Evolutionary conservation across 1,140 invertebrate species (phyloP), one percentile per base, ranked within the genome.

Genomic region (Drosophila rufa): DNA sequence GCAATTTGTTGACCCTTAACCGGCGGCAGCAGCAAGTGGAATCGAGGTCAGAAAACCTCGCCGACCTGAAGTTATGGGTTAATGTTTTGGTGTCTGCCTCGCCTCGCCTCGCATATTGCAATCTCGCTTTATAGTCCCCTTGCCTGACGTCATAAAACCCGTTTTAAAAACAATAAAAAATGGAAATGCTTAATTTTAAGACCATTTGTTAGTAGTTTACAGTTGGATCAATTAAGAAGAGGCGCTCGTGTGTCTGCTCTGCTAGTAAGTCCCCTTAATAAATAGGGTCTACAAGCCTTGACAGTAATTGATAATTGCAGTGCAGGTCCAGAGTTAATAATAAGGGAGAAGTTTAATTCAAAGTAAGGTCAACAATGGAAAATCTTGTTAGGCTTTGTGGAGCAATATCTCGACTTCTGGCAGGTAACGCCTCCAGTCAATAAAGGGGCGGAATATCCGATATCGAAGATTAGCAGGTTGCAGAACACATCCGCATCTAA

Each of bases 141-240:
- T 71, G 45, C 14, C 45, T 51, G 53, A 71, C 53, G 67, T 73
- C 70, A 45, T 73, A 38, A 71, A 71, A 42, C 53, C 43, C n/a
- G 70, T 74, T 73, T 38, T 6, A 47, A 46, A 47, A 38, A 56
- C 25, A 56, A 40, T 56, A n/a, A 25, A 56, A n/a, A 19, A 15
- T 38, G 64, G 15, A 56, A 68, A 40, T 40, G 62, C 40, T 70
- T 70, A 45, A 46, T 56, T 68, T 71, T 25, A 70, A 56, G 68
- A 70, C 38, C 22, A 71, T 57, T 71, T 70, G 42, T 68, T 11
- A 12, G 17, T 57, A 33, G 67, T 73, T 73, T 71, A 71, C 45
- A 71, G 43, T 71, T 60, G 27, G 45, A 40, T 60, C 69, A 55
- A 69, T 69, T 70, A 55, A 7, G 22, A 60, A 59, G 51, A 59